Conservation (phyloP, 1,140 invertebrate genomes). For the Anadara kagoshimensis region DNA sequence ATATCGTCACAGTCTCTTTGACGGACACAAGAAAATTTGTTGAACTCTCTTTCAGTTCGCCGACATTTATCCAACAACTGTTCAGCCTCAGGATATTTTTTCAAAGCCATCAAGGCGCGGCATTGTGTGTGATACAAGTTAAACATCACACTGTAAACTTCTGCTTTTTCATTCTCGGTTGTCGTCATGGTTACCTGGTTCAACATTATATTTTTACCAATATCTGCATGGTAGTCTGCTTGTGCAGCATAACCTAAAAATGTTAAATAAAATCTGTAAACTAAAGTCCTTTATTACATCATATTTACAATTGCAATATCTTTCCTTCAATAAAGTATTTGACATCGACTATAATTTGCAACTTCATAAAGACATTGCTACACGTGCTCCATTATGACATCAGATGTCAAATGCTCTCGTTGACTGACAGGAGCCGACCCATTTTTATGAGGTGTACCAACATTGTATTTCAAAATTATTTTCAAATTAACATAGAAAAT, state of each 20-base stretch:
- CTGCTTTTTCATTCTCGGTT: slow-evolving; percentile 60
- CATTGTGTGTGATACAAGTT: slow-evolving; percentile 65
- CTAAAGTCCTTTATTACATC: background rate
- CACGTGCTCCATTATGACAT: no score
- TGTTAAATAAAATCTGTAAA: background rate
- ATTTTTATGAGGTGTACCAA: no score
- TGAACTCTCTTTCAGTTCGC: slow-evolving; percentile 56
- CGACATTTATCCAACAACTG: slow-evolving; percentile 64
- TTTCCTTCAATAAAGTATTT: no score
- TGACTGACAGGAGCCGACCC: no score
- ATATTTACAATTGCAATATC: no score
- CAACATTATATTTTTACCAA: slow-evolving; percentile 64
- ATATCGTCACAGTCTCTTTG: slow-evolving; percentile 63
- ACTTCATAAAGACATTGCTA: no score
- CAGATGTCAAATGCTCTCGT: no score
- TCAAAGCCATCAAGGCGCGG: slow-evolving; percentile 53
- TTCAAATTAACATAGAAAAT: no score
- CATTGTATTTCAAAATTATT: no score
- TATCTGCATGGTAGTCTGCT: slow-evolving; percentile 67
- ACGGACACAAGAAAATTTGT: slow-evolving; percentile 60
- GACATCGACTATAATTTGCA: no score
- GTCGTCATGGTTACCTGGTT: slow-evolving; percentile 54
- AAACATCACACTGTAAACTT: slow-evolving; percentile 61
- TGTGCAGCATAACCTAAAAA: slow-evolving; percentile 62
- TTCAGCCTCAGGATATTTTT: slow-evolving; percentile 69